Evolutionary conservation across 2,797 vertebrate genomes (phyloP).

Genomic region (Heteromormyrus szaboi): DNA sequence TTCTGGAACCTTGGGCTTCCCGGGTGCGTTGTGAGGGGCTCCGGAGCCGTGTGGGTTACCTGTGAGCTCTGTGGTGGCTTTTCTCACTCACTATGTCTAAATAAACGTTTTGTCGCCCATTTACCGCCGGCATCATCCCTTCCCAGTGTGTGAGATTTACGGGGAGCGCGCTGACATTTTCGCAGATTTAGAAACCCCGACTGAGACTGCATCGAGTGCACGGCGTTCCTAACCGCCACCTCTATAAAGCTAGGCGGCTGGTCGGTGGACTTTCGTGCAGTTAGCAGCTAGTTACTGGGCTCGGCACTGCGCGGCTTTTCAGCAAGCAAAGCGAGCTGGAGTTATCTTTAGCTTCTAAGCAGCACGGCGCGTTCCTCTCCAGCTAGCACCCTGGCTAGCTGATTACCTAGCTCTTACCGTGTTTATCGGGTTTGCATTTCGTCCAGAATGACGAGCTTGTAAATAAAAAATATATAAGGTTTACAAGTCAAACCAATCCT

Average conservation of each 20-base stretch:
- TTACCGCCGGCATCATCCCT: constrained; percentile 11
- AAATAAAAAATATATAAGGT: not conserved
- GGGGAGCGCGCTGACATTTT: not conserved
- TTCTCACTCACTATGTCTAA: not conserved
- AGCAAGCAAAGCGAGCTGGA: not conserved
- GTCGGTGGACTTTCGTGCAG: not conserved
- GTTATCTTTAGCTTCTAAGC: not conserved
- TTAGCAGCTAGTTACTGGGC: not conserved
- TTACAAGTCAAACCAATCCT: not conserved
- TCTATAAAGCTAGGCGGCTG: not conserved
- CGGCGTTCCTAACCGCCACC: not conserved
- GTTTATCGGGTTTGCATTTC: not conserved
- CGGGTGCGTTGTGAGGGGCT: constrained; percentile 17
- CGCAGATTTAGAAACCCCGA: not conserved
- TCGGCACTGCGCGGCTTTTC: not conserved
- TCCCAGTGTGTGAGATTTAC: constrained; percentile 2
- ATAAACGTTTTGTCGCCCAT: constrained; percentile 12
- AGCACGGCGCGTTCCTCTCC: not conserved
- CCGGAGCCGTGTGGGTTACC: not conserved
- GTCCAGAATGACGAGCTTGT: not conserved
- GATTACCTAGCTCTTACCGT: not conserved
- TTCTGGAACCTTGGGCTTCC: constrained; percentile 42
- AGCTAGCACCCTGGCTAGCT: not conserved
- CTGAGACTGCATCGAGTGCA: not conserved
- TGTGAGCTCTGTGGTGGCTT: not conserved